Base-by-base conservation (phyloP, 2,113 vertebrate species). In the Columbina picui region DNA sequence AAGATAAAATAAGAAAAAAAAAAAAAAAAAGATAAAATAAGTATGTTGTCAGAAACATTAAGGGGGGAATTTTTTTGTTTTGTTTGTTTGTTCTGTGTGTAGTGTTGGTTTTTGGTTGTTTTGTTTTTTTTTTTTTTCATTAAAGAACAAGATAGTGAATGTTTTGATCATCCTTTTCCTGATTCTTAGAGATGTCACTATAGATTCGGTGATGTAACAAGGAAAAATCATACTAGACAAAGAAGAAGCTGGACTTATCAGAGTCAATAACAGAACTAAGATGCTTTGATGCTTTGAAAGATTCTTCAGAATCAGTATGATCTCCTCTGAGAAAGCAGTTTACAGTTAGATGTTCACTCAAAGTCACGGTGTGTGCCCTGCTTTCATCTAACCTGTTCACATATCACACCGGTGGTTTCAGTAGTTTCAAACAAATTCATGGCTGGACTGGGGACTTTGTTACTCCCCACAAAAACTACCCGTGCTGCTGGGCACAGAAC, bases 1-100 rank as follows among this genome's bases (percentile, higher is more conserved):
- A 7, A 69, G 5, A 68, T n/a, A n/a, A n/a, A n/a, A n/a, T n/a
- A 64, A 13, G 4, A 1, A 3, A 3, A 14, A 13, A 22, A 39
- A 29, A 26, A 38, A 19, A 3, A 3, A 1, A 27, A 57, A 32
- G 30, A 27, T 36, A 70, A 45, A 56, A 14, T 14, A 78, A 50
- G 38, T 9, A 20, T 3, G 2, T 9, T 39, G 2, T 41, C 32
- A 79, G n/a, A 79, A 84, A 38, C 5, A 64, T 14, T 34, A 73
- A 38, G 10, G 3, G 9, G 71, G 47, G 16, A 10, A 6, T 59
- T 32, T 16, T 5, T 43, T 43, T 18, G 43, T 43, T 39, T 39
- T 39, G 38, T 43, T 43, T 43, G 43, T 18, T 43, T 43, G 17
- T 43, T 43, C 18, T 43, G 43, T 43, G 43, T 43, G 43, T 43